Conservation (phyloP, 1,140 invertebrate species). For the Drosophila takahashii region DNA sequence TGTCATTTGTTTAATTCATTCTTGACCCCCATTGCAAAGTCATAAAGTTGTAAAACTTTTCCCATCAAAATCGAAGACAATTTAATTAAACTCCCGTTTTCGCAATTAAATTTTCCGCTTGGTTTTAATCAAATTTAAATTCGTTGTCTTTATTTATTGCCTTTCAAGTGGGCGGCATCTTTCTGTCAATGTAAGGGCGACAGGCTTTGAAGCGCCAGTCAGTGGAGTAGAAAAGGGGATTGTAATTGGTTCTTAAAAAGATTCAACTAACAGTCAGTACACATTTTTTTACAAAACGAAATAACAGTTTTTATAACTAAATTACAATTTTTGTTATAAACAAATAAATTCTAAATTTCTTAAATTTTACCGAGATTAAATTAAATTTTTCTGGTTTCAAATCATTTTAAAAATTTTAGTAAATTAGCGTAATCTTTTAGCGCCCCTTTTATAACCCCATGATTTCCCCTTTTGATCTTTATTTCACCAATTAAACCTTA, state of each 20-base stretch:
- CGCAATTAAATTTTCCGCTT: conserved; percentile 66
- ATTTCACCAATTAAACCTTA: conserved; percentile 70
- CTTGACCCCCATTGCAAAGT: not conserved
- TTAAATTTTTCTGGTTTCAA: no score
- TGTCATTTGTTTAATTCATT: not conserved
- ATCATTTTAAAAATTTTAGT: no score
- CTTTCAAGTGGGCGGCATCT: conserved; percentile 58
- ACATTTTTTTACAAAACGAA: no score
- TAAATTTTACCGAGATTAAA: no score
- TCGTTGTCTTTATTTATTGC: conserved; percentile 35
- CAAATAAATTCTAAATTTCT: no score
- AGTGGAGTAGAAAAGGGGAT: conserved; percentile 15
- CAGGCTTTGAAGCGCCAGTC: conserved; percentile 27
- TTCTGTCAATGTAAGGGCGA: conserved; percentile 18
- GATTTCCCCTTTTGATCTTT: conserved; percentile 6
- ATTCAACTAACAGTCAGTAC: no score
- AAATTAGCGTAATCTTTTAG: not conserved
- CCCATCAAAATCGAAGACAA: conserved; percentile 44
- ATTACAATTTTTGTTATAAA: no score
- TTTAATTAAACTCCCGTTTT: conserved; percentile 54
- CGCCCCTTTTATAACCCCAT: conserved; percentile 1
- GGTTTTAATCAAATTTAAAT: conserved; percentile 75
- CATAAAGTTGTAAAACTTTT: conserved; percentile 8
- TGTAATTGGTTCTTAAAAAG: not conserved
- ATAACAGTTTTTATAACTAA: no score